phyloP scores from a whole-genome alignment of 2,888 invertebrate genomes.

The Malthinus flaveolus region DNA sequence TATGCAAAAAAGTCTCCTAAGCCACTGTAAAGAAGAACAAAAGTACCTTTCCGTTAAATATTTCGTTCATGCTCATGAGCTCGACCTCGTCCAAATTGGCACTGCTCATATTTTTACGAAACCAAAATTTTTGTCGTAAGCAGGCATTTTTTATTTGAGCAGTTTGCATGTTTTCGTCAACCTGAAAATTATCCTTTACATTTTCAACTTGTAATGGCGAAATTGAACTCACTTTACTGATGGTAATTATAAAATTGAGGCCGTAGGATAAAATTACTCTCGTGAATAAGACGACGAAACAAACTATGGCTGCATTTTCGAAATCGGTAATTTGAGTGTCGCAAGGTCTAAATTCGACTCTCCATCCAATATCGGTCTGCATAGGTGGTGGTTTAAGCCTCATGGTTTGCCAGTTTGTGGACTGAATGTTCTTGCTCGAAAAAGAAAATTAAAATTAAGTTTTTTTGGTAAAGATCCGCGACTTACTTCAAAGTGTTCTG shows the following conservation, averaged over 20 bases:
- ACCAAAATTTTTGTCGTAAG: constrained; percentile 86
- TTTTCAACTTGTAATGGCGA: no score
- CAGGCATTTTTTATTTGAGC: constrained; percentile 93
- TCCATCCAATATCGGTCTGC: constrained; percentile 96
- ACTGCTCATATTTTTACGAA: constrained; percentile 73
- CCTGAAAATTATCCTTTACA: constrained; percentile 47
- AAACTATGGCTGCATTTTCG: constrained; percentile 98
- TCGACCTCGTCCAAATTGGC: constrained; percentile 61
- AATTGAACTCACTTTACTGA: constrained; percentile 80
- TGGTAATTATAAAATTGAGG: constrained; percentile 94
- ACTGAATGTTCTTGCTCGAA: constrained; percentile 98
- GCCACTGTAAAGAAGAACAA: no score
- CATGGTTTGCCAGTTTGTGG: constrained; percentile 99
- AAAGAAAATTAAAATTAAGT: constrained; percentile 40
- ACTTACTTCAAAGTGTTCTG: constrained; percentile 95
- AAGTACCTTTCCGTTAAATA: constrained; percentile 96
- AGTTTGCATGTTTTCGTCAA: constrained; percentile 95
- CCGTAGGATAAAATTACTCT: constrained; percentile 95
- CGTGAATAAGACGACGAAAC: constrained; percentile 95
- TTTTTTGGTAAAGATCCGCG: background rate
- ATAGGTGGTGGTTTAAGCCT: constrained; percentile 98
- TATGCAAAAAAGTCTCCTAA: no score
- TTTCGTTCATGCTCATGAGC: constrained; percentile 91
- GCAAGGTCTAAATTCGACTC: constrained; percentile 99
- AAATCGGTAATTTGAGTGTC: constrained; percentile 98